Base-by-base conservation (phyloP, 2,113 vertebrate genomes). In the Puma concolor region DNA sequence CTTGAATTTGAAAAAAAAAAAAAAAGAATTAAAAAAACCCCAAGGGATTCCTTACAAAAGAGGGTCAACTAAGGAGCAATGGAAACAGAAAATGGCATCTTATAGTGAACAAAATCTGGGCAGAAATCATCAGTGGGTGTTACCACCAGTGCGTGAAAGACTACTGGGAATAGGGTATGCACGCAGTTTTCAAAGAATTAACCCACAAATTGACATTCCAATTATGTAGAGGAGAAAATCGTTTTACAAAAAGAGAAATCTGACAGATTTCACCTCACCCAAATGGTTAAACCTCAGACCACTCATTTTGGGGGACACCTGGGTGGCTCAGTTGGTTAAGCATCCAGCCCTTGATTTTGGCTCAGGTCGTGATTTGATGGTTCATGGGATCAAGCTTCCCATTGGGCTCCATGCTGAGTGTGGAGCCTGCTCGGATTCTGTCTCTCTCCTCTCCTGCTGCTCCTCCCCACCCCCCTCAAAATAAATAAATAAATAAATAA, bases 161-260 rank as follows among this genome's bases (percentile, higher is more conserved):
- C 86, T 8, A 4, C 0, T 19, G 31, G 54, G 25, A n/a, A 14
- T 0, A 8, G 82, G 64, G 4, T 2, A 5, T 0, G 5, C n/a
- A 60, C 2, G 4, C n/a, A 10, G 4, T 67, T 77, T 84, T 84
- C 1, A 17, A 76, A 91, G 67, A 69, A 41, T 25, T 29, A 36
- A 36, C 33, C 60, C 3, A 0, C 50, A 36, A 63, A 21, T 60
- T 38, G 10, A 10, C 69, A 19, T 83, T 69, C 83, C 36, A 92
- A 83, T 79, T 41, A 36, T 16, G 38, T 25, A 83, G 38, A 63
- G 67, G 27, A 69, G 54, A 67, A 41, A 11, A 36, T 50, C 19
- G 4, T n/a, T 54, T 69, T 41, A 14, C 67, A 50, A 29, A 52
- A 63, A 38, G 76, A 67, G 96, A 82, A 41, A 67, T 17, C 60